Evolutionary conservation across 2,888 invertebrate genomes (phyloP), one percentile per base, ranked within the genome.

Genomic region (Sphinx pinastri): DNA sequence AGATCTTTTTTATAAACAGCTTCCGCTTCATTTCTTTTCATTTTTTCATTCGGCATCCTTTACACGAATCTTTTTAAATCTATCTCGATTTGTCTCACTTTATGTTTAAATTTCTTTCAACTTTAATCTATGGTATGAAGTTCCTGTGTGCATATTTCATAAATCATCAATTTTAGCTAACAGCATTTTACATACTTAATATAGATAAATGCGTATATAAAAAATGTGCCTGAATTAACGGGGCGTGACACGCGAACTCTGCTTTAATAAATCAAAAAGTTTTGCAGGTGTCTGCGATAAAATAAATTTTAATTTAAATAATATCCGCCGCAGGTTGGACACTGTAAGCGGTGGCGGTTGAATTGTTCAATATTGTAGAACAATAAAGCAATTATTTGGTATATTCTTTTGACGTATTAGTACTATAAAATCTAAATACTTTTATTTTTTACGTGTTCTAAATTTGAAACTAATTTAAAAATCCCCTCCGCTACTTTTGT

Each of bases 211-310:
- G 49, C 19, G 63, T 63, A 72, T 71, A 69, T 70, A 74, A 73
- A 73, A 60, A 63, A 59, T 72, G 63, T 51, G 67, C n/a, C 70
- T 70, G 69, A 71, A 74, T 71, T 57, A 75, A 74, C 76, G 73
- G 70, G 75, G 73, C 77, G 77, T 75, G 76, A 77, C 77, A 76
- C 72, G 74, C 76, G 71, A 79, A 78, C 80, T 78, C 72, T 19
- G 68, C 58, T 71, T 70, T 77, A 75, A 81, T 83, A 81, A 83
- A 83, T 83, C 79, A 83, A 81, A 83, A 83, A 81, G 77, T 82
- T 82, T 76, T 45, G 67, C 75, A 68, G 69, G 69, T 69, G 69
- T 67, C 69, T 70, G 71, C 71, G 78, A 78, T 81, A 77, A 79
- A 79, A 80, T 80, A 76, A 74, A 79, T 79, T 80, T 74, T 72